Conservation (phyloP, 2,888 invertebrate genomes). For the Stegophylla sp. region DNA sequence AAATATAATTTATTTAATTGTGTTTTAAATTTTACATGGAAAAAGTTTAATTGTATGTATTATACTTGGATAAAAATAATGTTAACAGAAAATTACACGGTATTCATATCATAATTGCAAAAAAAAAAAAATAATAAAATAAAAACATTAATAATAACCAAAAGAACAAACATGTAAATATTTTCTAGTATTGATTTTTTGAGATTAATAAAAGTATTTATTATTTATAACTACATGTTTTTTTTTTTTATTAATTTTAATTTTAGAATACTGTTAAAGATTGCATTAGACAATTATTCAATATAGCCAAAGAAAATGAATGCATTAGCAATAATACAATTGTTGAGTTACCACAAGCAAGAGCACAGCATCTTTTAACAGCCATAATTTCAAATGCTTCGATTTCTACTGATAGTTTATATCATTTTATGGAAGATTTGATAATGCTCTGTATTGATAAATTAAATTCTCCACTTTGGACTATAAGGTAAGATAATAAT, state of each 20-base stretch:
- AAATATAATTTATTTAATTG: too few relatives aligned
- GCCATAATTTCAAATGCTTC: slow-evolving; percentile 70
- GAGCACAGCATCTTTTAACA: slow-evolving; percentile 70
- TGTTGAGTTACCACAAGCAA: slow-evolving; percentile 70
- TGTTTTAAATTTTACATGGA: too few relatives aligned
- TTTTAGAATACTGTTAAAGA: slow-evolving; percentile 32
- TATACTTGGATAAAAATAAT: too few relatives aligned
- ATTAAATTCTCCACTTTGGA: slow-evolving; percentile 57
- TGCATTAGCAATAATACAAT: slow-evolving; percentile 63
- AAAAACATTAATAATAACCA: too few relatives aligned
- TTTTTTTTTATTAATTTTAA: neutral
- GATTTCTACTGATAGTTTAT: slow-evolving; percentile 53
- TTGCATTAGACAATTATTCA: slow-evolving; percentile 48
- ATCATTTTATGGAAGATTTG: slow-evolving; percentile 59
- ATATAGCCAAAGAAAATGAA: slow-evolving; percentile 58
- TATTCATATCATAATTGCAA: too few relatives aligned
- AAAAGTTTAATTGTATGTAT: too few relatives aligned
- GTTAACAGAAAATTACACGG: too few relatives aligned
- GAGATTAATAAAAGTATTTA: too few relatives aligned
- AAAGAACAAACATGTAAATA: too few relatives aligned
- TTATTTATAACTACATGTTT: neutral
- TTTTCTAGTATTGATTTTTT: too few relatives aligned
- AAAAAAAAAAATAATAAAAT: too few relatives aligned
- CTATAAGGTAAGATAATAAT: slow-evolving; percentile 48
- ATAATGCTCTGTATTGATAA: slow-evolving; percentile 57